These are phyloP conservation scores for Chaenodraco wilsoni DNA, from an alignment of 2,797 vertebrate species.

Conservation along the genomic window DNA sequence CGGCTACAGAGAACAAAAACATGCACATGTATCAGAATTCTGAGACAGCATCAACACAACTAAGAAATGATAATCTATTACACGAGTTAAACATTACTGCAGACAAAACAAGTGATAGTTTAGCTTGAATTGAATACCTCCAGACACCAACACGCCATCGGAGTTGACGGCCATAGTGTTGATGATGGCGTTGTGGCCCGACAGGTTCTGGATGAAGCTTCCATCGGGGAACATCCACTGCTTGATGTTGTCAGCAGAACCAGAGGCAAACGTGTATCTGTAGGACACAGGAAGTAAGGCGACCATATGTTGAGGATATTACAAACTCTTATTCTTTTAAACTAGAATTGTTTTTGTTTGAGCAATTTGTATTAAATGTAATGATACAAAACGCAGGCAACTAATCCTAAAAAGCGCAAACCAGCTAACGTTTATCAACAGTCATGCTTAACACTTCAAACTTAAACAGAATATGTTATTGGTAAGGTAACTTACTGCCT, in stretches of 20 bases:
- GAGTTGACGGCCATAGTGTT: constrained; percentile 97
- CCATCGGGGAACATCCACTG: constrained; percentile 99
- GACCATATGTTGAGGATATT: neutral
- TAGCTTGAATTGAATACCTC: constrained; percentile 82
- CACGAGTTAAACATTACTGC: neutral
- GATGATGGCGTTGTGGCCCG: constrained; percentile 97
- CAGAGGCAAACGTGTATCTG: constrained; percentile 98
- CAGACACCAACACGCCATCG: constrained; percentile 95
- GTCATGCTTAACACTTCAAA: neutral
- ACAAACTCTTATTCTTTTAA: neutral
- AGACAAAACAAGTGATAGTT: neutral
- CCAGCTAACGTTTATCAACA: neutral
- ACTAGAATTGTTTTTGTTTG: neutral
- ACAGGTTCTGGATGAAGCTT: constrained; percentile 98
- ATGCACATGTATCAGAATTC: neutral
- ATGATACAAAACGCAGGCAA: neutral
- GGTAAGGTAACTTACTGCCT: constrained; percentile 87
- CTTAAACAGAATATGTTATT: neutral
- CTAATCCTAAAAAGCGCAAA: neutral
- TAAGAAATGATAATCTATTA: too few species aligned
- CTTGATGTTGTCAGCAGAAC: constrained; percentile 99
- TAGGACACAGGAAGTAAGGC: constrained; percentile 3
- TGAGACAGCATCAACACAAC: neutral
- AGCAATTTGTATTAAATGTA: neutral
- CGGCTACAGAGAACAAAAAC: constrained; percentile 79